Base-by-base conservation (phyloP, 2,888 invertebrate genomes). In the Polymixis lichenea region DNA sequence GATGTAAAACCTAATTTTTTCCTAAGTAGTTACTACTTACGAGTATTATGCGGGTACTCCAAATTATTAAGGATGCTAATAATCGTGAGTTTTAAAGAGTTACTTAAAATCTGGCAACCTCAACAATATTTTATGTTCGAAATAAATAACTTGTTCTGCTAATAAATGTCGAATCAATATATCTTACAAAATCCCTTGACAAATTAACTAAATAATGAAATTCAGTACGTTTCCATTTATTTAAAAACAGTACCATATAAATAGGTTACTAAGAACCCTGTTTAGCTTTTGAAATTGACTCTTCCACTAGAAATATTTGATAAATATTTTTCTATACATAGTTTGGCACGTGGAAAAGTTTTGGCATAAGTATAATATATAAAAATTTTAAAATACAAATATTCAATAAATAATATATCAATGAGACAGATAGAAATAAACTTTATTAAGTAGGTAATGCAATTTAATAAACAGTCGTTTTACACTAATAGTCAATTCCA, bases 401-500 rank as follows among this genome's bases (percentile, higher is more conserved):
- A 19, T 28, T 72, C 7, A 32, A 58, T 72, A 51, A 46, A 67
- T 62, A 49, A 66, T 51, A 32, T 46, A 56, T n/a, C 7, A 62
- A 66, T 56, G 13, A 25, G 17, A 25, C 13, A 56, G 9, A 51
- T 32, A 32, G 7, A 56, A 75, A 82, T 22, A 19, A 55, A 67
- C 51, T 28, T 13, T 17, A 61, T 32, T 51, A 61, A 22, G 6
- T 58, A 78, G 25, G 9, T 53, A 46, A 58, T 56, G 17, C 53
- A 64, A 72, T 55, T 49, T 49, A 69, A 46, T 43, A 58, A 80
- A 73, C 65, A 69, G 53, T 70, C 64, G 49, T 28, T 53, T 71
- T 66, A 77, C 61, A 77, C 73, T 72, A 43, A 82, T 73, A 83
- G 65, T 86, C 82, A 89, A 86, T 88, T 88, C 89, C 82, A 80